Conservation (phyloP, 2,113 vertebrate genomes). For the Phrynosoma blainvillii region DNA sequence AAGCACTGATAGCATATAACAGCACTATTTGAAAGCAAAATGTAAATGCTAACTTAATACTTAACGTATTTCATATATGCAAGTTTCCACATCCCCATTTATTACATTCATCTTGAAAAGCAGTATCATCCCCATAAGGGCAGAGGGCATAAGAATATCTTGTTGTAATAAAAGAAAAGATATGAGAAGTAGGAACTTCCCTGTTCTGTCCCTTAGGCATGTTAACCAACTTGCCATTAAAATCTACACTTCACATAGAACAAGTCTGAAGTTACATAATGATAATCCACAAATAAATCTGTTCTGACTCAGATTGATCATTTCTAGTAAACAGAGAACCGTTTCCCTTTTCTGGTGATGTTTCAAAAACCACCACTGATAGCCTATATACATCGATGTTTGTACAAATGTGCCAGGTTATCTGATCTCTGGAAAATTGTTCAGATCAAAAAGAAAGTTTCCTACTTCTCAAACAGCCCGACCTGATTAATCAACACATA, state of each 20-base stretch:
- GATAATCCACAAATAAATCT: not conserved
- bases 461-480: not conserved
- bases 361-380: not conserved
- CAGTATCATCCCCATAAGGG: not conserved
- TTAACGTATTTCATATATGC: not conserved
- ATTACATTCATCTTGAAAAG: not conserved
- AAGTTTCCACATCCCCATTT: not conserved
- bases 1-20: not conserved
- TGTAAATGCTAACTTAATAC: not conserved
- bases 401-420: not conserved
- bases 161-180: not conserved
- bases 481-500: not conserved
- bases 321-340: not conserved
- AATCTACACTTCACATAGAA: not conserved
- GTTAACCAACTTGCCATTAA: not conserved
- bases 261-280: not conserved
- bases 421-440: not conserved
- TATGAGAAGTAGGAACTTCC: not conserved
- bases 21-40: not conserved
- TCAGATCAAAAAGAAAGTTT: not conserved
- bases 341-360: not conserved
- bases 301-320: not conserved
- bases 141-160: not conserved
- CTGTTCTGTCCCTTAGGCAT: not conserved
- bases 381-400: not conserved